Conservation (phyloP, 2,797 vertebrate genomes). For the Naso thynnoides region DNA sequence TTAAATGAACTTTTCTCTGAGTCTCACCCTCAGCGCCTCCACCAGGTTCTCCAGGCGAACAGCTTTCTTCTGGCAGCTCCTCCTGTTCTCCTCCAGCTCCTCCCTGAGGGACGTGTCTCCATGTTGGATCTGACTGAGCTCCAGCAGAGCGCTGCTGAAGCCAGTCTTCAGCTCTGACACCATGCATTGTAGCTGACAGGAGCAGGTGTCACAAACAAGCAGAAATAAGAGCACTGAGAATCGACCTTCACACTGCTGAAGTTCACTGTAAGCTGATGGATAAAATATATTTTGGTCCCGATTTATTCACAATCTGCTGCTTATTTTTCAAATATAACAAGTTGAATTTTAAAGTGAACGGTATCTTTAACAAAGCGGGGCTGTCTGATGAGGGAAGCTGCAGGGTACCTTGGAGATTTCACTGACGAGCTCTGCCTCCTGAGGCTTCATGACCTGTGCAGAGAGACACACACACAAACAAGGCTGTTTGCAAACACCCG, state of each 20-base stretch:
- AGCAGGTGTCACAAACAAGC: neutral
- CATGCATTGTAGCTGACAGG: constrained; percentile 81
- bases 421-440: constrained; percentile 80
- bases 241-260: neutral
- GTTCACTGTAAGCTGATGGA: neutral
- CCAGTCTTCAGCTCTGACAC: constrained; percentile 85
- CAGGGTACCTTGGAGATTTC: constrained; percentile 86
- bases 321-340: too few relatives aligned
- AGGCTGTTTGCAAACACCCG: constrained; percentile 62
- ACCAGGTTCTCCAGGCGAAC: constrained; percentile 82
- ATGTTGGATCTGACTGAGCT: constrained; percentile 85
- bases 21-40: constrained; percentile 80
- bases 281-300: constrained; percentile 10
- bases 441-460: constrained; percentile 82
- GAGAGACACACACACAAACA: constrained; percentile 66
- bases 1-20: neutral
- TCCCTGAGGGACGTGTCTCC: constrained; percentile 82
- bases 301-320: neutral
- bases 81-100: constrained; percentile 83
- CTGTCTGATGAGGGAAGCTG: constrained; percentile 20
- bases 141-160: constrained; percentile 81
- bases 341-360: neutral
- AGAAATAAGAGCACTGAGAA: neutral
- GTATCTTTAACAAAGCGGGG: constrained; percentile 39
- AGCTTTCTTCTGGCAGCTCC: constrained; percentile 82